Conservation (phyloP, 1,140 invertebrate genomes). For the Zelostemma sp. region DNA sequence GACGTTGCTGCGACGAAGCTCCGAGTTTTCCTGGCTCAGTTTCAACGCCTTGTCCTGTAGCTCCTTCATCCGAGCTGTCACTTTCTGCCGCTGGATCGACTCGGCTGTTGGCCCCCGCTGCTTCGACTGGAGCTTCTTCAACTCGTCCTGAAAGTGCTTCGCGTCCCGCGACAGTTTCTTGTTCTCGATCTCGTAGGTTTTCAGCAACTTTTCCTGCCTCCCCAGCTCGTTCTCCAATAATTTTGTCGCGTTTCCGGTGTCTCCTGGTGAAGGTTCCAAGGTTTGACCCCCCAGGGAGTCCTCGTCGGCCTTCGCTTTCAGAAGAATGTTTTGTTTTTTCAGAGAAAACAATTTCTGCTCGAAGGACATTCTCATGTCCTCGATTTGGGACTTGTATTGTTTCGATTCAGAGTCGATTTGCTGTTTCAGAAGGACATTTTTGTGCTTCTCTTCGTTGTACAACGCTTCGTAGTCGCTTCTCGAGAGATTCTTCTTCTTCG, state of each 20-base stretch:
- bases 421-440: conserved; percentile 57
- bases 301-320: conserved; percentile 64
- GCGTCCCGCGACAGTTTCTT: conserved; percentile 60
- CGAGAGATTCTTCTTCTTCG: conserved; percentile 23
- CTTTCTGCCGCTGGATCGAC: conserved; percentile 45
- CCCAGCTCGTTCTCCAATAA: conserved; percentile 61
- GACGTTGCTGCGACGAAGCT: conserved; percentile 58
- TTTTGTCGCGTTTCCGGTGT: conserved; percentile 45
- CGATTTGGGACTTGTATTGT: conserved; percentile 61
- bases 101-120: conserved; percentile 44
- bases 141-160: conserved; percentile 58
- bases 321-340: conserved; percentile 65
- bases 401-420: conserved; percentile 62
- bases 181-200: conserved; percentile 62
- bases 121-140: conserved; percentile 48
- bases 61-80: conserved; percentile 59
- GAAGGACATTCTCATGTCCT: conserved; percentile 59
- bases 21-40: conserved; percentile 56
- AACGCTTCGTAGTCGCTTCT: conserved; percentile 54
- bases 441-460: conserved; percentile 62
- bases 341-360: conserved; percentile 64
- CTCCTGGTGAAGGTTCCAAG: conserved; percentile 20
- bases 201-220: conserved; percentile 60
- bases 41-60: conserved; percentile 60
- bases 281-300: conserved; percentile 48